These are phyloP conservation scores for Cylas formicarius DNA, from an alignment of 1,140 invertebrate genomes.

Conservation along the genomic window DNA sequence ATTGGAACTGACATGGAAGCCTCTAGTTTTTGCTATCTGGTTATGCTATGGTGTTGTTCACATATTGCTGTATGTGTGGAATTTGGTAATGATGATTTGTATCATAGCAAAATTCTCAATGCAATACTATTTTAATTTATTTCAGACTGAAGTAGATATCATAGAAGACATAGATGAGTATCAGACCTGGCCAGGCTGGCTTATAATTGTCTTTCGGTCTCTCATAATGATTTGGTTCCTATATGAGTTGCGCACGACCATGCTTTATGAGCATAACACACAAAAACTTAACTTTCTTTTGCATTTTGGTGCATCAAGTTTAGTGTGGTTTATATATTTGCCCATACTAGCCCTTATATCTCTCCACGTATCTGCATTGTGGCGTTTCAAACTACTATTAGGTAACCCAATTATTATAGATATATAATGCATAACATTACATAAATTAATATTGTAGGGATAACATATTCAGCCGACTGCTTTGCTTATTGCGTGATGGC, in stretches of 20 bases:
- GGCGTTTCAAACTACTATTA: constrained; percentile 90
- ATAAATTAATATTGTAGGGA: constrained; percentile 54
- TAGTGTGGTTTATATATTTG: constrained; percentile 97
- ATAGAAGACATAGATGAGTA: constrained; percentile 96
- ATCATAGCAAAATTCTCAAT: no score
- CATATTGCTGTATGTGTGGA: constrained; percentile 90
- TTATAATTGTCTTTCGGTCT: constrained; percentile 79
- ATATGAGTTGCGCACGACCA: constrained; percentile 83
- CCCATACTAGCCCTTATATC: constrained; percentile 90
- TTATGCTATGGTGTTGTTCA: constrained; percentile 85
- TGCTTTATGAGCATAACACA: constrained; percentile 86
- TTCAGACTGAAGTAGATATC: constrained; percentile 88
- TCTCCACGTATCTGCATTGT: constrained; percentile 85
- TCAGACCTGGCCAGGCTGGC: constrained; percentile 93
- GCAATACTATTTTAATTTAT: constrained; percentile 21
- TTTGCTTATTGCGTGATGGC: constrained; percentile 91
- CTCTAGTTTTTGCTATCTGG: constrained; percentile 85
- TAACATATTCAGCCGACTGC: constrained; percentile 90
- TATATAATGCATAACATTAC: neutral
- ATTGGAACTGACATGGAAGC: constrained; percentile 78
- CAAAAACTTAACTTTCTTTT: constrained; percentile 87
- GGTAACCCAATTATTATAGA: constrained; percentile 50
- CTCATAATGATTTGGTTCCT: constrained; percentile 94
- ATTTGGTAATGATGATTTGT: constrained; percentile 83
- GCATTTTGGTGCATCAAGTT: constrained; percentile 92